These are phyloP conservation scores for Rhabdophis nuchalis DNA, from an alignment of 2,797 vertebrate species.

Conservation along the genomic window DNA sequence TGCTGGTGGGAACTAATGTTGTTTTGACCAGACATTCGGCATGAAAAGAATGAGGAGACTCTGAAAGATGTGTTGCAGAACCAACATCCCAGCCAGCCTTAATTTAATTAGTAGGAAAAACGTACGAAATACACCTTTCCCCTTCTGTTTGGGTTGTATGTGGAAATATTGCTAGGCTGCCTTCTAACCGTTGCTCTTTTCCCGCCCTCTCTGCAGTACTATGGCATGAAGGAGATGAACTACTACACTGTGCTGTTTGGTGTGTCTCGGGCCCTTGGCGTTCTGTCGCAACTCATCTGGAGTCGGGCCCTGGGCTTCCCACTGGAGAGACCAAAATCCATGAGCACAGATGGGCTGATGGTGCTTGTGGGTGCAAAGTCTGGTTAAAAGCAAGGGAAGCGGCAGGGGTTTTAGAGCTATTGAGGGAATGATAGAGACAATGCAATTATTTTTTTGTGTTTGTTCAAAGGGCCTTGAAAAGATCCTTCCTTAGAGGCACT, in stretches of 20 bases:
- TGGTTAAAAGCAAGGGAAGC: conserved; percentile 76
- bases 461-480: conserved; percentile 61
- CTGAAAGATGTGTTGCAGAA: neutral
- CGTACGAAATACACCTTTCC: neutral
- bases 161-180: neutral
- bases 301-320: conserved; percentile 92
- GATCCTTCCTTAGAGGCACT: conserved; percentile 63
- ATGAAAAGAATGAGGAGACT: neutral
- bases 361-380: conserved; percentile 85
- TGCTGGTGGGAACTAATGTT: neutral
- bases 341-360: conserved; percentile 95
- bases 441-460: conserved; percentile 49
- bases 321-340: conserved; percentile 93
- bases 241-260: conserved; percentile 98
- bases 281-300: conserved; percentile 92
- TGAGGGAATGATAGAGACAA: conserved; percentile 54
- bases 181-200: neutral
- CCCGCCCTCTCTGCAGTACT: conserved; percentile 76
- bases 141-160: neutral
- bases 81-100: neutral
- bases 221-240: conserved; percentile 97
- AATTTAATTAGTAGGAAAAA: neutral
- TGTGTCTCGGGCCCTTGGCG: conserved; percentile 88
- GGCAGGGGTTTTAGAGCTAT: neutral
- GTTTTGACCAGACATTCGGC: neutral